Conservation (phyloP, 2,888 invertebrate genomes). For the Philaethria dido region DNA sequence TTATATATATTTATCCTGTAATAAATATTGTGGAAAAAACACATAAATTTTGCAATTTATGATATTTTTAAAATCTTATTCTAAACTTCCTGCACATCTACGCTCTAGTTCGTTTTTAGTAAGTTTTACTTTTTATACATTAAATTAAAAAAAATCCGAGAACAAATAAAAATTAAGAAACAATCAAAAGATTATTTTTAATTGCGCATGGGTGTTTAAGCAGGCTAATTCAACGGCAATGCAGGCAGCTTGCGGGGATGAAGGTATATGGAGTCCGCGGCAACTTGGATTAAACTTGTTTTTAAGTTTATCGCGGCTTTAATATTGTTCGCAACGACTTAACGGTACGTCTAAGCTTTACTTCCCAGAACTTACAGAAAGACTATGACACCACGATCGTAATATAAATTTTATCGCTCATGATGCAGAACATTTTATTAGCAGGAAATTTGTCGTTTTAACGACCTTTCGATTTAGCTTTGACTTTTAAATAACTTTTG, state of each 20-base stretch:
- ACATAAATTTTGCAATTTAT: too few species aligned
- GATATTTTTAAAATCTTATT: too few species aligned
- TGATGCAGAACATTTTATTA: constrained; percentile 30
- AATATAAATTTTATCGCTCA: constrained; percentile 42
- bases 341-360: constrained; percentile 69
- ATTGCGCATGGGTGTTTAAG: constrained; percentile 51
- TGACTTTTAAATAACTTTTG: constrained; percentile 14
- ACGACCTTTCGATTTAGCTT: constrained; percentile 17
- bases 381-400: constrained; percentile 44
- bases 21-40: too few species aligned
- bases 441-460: constrained; percentile 26
- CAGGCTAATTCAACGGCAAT: constrained; percentile 69
- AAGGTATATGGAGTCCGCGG: constrained; percentile 64
- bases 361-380: constrained; percentile 56
- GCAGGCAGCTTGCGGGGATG: constrained; percentile 66
- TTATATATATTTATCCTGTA: too few species aligned
- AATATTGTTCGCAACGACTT: constrained; percentile 79
- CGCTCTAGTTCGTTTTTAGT: too few species aligned
- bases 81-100: too few species aligned
- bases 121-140: too few species aligned
- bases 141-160: too few species aligned
- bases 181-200: constrained; percentile 12
- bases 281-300: constrained; percentile 80
- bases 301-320: constrained; percentile 80
- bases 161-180: neutral